Percentiles rank a stretch among this genome's conserved stretches.
Evolutionary conservation across 2,888 invertebrate species (phyloP).

Genomic region (Actias luna): DNA sequence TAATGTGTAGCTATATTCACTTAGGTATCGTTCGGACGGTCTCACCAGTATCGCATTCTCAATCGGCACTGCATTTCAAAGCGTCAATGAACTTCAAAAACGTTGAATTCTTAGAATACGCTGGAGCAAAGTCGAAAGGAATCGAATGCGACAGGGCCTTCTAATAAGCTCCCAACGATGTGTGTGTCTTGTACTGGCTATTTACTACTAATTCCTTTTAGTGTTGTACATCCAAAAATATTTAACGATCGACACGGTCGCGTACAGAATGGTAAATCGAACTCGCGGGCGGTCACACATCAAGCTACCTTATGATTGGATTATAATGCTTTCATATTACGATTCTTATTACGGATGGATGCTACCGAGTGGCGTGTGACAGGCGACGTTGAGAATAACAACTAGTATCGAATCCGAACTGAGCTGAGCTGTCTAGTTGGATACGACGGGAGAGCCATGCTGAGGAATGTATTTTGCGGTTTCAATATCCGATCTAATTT

Average conservation of each 20-base stretch:
- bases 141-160: slow-evolving; percentile 27
- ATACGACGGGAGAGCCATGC: slow-evolving; percentile 21
- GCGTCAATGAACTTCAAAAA: slow-evolving; percentile 41
- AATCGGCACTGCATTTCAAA: slow-evolving; percentile 31
- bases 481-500: slow-evolving; percentile 1
- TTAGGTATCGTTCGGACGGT: background rate
- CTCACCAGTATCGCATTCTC: slow-evolving; percentile 29
- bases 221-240: slow-evolving; percentile 64
- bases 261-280: slow-evolving; percentile 69
- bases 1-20: background rate
- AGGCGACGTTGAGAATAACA: slow-evolving; percentile 68
- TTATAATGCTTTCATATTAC: slow-evolving; percentile 80
- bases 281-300: slow-evolving; percentile 74
- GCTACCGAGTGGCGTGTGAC: slow-evolving; percentile 72
- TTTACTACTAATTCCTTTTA: slow-evolving; percentile 65
- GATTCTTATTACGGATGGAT: slow-evolving; percentile 72
- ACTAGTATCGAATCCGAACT: slow-evolving; percentile 49
- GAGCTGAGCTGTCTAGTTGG: slow-evolving; percentile 43
- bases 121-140: slow-evolving; percentile 37
- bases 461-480: background rate
- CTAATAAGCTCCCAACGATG: slow-evolving; percentile 37
- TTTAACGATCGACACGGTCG: slow-evolving; percentile 65
- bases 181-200: slow-evolving; percentile 49
- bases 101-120: slow-evolving; percentile 35
- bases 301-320: slow-evolving; percentile 74